Conservation (phyloP, 2,888 invertebrate species). For the Ophonus ardosiacus region DNA sequence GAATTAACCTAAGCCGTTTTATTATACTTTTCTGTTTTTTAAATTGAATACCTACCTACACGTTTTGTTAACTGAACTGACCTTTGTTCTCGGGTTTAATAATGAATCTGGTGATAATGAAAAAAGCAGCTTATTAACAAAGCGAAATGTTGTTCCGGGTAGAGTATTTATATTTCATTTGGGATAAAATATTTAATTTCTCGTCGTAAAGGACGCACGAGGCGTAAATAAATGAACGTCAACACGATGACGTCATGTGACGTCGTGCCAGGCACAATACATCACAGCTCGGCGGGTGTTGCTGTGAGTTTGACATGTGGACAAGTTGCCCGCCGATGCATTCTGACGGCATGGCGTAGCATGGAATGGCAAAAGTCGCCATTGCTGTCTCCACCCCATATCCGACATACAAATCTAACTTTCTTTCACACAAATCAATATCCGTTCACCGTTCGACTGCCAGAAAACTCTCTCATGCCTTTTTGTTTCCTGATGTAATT, state of each 20-base stretch:
- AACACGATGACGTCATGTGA: constrained; percentile 51
- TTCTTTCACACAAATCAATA: constrained; percentile 49
- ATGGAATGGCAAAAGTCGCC: constrained; percentile 42
- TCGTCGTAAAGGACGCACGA: constrained; percentile 18
- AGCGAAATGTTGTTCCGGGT: constrained; percentile 7
- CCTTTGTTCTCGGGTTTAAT: neutral
- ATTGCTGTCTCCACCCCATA: neutral
- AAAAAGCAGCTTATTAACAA: constrained; percentile 42
- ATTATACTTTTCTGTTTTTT: too few species aligned
- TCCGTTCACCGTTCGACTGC: neutral
- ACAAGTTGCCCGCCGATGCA: constrained; percentile 47
- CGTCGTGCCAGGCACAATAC: constrained; percentile 47
- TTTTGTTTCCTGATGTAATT: constrained; percentile 3
- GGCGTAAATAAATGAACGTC: constrained; percentile 56
- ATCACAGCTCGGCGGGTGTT: constrained; percentile 3
- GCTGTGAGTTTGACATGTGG: constrained; percentile 29
- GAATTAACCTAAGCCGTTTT: too few species aligned
- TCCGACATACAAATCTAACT: constrained; percentile 55
- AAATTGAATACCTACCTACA: too few species aligned
- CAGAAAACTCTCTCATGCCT: neutral
- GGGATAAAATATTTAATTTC: constrained; percentile 51
- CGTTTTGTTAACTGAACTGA: neutral
- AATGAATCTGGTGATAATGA: neutral
- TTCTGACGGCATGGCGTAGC: constrained; percentile 18
- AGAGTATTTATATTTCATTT: constrained; percentile 51